These are phyloP conservation scores for Lycaon pictus DNA, from an alignment of 2,113 vertebrate genomes.

Conservation along the genomic window DNA sequence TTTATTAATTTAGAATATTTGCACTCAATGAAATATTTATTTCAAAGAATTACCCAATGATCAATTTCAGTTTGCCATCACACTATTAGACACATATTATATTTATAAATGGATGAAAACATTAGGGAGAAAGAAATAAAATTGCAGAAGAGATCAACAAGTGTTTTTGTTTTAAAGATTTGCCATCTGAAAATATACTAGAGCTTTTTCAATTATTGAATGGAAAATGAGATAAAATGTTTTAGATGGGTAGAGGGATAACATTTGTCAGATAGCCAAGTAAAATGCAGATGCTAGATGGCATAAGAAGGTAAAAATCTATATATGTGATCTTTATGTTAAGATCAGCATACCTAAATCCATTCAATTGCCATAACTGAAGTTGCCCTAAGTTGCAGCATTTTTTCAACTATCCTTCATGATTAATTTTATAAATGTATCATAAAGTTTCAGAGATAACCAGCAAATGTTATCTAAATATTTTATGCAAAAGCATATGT, in stretches of 20 bases:
- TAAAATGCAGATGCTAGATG: not conserved
- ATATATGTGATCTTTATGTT: not conserved
- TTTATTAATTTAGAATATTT: constrained; percentile 19
- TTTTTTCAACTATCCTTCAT: not conserved
- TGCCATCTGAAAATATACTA: not conserved
- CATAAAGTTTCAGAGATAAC: not conserved
- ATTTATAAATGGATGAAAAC: not conserved
- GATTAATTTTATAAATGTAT: not conserved
- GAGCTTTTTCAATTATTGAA: not conserved
- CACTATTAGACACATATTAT: not conserved
- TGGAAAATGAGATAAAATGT: not conserved
- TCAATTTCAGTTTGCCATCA: not conserved
- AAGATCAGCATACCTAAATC: not conserved
- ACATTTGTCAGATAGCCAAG: not conserved
- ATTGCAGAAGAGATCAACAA: not conserved
- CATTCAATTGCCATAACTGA: not conserved
- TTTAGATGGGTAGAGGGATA: not conserved
- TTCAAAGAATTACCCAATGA: not conserved
- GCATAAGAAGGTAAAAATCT: not conserved
- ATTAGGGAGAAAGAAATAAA: not conserved
- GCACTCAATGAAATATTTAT: not conserved
- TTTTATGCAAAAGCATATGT: not conserved
- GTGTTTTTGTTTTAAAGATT: not conserved
- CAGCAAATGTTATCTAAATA: not conserved
- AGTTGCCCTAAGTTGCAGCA: not conserved